Conservation (phyloP, 2,113 vertebrate genomes). For the Myrmecophaga tridactyla region DNA sequence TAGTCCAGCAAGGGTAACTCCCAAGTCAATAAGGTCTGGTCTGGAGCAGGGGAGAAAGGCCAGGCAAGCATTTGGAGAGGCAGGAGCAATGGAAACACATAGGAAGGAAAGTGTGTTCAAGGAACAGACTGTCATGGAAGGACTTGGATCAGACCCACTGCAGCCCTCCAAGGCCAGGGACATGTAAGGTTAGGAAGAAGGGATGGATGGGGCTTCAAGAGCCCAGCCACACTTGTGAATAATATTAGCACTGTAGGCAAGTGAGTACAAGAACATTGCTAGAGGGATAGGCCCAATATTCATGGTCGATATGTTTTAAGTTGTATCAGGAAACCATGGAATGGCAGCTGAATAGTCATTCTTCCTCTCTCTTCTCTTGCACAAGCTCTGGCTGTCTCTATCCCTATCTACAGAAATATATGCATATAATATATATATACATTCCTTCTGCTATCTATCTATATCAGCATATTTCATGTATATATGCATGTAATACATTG, state of each 20-base stretch:
- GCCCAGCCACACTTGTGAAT: background rate
- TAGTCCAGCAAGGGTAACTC: background rate
- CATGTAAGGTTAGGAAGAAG: background rate
- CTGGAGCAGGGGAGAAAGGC: background rate
- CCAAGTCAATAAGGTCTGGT: background rate
- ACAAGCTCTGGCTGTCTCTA: too few species aligned
- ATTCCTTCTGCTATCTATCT: background rate
- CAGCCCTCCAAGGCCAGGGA: background rate
- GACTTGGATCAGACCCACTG: background rate
- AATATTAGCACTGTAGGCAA: background rate
- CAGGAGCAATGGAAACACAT: too few species aligned
- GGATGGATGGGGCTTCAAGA: background rate
- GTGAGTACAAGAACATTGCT: background rate
- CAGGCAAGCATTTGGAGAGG: background rate
- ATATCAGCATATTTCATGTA: background rate
- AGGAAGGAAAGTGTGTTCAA: background rate
- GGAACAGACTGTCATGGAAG: background rate
- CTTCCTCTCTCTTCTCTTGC: too few species aligned
- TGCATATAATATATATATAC: background rate
- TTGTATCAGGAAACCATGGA: background rate
- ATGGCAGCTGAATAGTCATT: background rate
- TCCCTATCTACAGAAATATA: background rate
- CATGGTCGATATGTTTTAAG: background rate
- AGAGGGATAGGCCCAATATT: background rate
- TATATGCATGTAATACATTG: too few species aligned